Percentiles rank a stretch among this genome's conserved stretches.
phyloP scores from a whole-genome alignment of 2,888 invertebrate species.

The Clivina fossor region DNA sequence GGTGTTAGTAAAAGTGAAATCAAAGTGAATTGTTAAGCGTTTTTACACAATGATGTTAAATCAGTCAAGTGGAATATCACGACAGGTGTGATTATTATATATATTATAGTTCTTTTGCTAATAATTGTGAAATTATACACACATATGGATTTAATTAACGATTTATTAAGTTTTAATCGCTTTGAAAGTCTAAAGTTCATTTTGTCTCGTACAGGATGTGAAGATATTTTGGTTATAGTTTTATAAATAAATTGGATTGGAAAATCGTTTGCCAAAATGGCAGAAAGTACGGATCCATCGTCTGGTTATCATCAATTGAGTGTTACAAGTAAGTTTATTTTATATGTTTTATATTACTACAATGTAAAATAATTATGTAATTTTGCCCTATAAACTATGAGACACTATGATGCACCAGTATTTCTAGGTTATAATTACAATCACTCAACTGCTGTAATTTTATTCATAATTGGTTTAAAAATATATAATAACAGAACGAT shows the following conservation, averaged over 20 bases:
- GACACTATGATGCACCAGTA: too few relatives aligned
- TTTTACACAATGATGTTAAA: conserved; percentile 28
- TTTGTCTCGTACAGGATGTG: conserved; percentile 14
- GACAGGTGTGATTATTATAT: conserved; percentile 25
- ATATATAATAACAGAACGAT: too few relatives aligned
- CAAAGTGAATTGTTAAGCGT: conserved; percentile 18
- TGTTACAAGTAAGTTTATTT: conserved; percentile 62
- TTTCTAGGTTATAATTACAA: too few relatives aligned
- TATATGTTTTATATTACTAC: too few relatives aligned
- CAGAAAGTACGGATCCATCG: conserved; percentile 48
- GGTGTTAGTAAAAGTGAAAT: conserved; percentile 27
- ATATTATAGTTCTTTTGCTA: conserved; percentile 24
- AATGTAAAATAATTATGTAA: too few relatives aligned
- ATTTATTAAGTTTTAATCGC: too few relatives aligned
- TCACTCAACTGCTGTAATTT: too few relatives aligned
- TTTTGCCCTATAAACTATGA: too few relatives aligned
- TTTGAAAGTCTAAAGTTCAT: too few relatives aligned
- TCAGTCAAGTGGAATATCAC: conserved; percentile 31
- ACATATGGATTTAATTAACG: too few relatives aligned
- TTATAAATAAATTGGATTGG: conserved; percentile 6
- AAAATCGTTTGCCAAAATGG: conserved; percentile 41
- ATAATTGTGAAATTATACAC: neutral
- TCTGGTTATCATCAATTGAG: conserved; percentile 67
- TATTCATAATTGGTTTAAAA: too few relatives aligned
- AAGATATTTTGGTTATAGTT: conserved; percentile 21